Evolutionary conservation across 2,113 vertebrate genomes (phyloP).

Genomic region (Lamprologus ornatipinnis): DNA sequence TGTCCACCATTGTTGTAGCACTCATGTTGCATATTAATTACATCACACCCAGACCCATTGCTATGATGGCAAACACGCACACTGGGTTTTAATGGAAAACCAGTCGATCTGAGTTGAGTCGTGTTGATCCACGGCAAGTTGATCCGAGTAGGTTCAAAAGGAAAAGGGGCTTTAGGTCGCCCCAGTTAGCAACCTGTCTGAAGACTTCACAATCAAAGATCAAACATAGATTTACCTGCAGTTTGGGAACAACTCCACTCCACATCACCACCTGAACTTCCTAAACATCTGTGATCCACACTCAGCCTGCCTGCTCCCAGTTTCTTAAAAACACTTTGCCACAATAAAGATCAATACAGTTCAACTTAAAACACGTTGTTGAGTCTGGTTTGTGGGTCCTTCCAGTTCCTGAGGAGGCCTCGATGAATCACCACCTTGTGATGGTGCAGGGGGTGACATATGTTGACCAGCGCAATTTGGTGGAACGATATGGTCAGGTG

Average conservation of each 20-base stretch:
- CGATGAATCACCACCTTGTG: background rate
- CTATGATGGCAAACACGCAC: background rate
- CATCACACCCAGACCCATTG: background rate
- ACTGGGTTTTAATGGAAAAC: background rate
- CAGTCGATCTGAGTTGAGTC: background rate
- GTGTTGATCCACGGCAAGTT: accelerated
- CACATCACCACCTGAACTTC: background rate
- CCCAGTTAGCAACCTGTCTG: background rate
- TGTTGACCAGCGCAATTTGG: background rate
- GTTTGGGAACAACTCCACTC: background rate
- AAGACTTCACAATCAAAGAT: background rate
- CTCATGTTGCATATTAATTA: background rate
- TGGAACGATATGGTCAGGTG: background rate
- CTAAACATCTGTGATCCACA: background rate
- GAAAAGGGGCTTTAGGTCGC: background rate
- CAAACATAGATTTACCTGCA: background rate
- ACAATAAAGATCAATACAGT: background rate
- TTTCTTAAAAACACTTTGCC: background rate
- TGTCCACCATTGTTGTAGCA: background rate
- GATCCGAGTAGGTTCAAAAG: accelerated
- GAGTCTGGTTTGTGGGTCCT: background rate
- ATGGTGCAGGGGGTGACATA: background rate
- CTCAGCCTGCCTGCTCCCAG: background rate
- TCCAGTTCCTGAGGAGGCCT: background rate
- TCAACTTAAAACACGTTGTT: background rate